Evolutionary conservation across 1,140 invertebrate genomes (phyloP), one percentile per base, ranked within the genome.

Genomic region (Zaprionus taronus): DNA sequence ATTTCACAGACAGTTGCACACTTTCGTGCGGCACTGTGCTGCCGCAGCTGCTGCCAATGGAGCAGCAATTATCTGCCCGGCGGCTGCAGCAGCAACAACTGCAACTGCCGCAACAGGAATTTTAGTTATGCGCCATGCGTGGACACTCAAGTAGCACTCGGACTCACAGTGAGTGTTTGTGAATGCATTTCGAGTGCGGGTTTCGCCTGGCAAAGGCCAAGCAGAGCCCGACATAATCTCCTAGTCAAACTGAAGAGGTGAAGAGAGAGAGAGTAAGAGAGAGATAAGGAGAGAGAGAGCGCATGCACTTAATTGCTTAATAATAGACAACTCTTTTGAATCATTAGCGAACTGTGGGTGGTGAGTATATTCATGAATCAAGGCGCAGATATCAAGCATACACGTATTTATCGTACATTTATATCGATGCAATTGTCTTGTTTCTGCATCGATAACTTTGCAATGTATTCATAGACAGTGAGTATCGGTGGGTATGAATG

Each of bases 1-100:
- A 34, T 63, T 28, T 31, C 22, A 56, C 51, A 44, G 36, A 2
- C 38, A 26, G 53, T 47, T 67, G 26, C 36, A 44, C 47, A 72
- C 68, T 76, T 65, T 24, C 58, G 9, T 36, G 44, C 26, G 15
- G 20, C 61, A 72, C 26, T 76, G 73, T 72, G 12, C 31, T 34
- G 41, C 15, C 6, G 17, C 17, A 64, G 72, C 63, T 14, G 1
- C 17, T 58, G 60, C 41, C 72, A 75, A 70, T 64, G 38, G 61
- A 57, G 31, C 11, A 22, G 49, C 70, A 72, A 77, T 72, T 67
- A 72, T 77, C 36, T 36, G 44, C 6, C 41, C 62, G 28, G 7
- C 28, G 28, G 28, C 28, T 0, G 28, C 9, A 34, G 31, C 9
- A 11, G 31, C 31, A 34, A 11, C 31, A 36, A 11, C 31, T 34